Evolutionary conservation across 64 coral and sea anemone species (phyloP).

Genomic region (Actinia equina): DNA sequence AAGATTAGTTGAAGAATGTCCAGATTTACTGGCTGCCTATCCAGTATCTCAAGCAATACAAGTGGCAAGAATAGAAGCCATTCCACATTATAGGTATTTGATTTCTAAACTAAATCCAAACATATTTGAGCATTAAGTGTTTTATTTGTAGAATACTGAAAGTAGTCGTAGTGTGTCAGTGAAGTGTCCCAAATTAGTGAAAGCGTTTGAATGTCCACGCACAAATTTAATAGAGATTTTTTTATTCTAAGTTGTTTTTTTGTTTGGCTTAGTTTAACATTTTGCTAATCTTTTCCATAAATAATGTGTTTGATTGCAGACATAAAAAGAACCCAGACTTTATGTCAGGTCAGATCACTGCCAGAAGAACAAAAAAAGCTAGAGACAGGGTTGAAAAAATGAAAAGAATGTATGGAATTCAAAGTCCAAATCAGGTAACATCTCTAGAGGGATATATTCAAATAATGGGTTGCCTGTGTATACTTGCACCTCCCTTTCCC

Average conservation of each 20-base stretch:
- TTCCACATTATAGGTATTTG: constrained; percentile 61
- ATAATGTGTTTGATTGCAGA: neutral
- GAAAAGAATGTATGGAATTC: constrained; percentile 86
- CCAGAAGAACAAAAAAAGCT: constrained; percentile 68
- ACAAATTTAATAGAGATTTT: too few species aligned
- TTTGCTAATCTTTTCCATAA: too few species aligned
- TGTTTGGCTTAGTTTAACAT: too few species aligned
- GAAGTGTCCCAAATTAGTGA: too few species aligned
- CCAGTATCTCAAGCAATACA: constrained; percentile 74
- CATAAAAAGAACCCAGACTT: constrained; percentile 3
- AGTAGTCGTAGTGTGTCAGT: too few species aligned
- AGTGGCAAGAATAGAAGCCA: constrained; percentile 59
- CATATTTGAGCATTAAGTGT: too few species aligned
- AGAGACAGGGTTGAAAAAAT: constrained; percentile 89
- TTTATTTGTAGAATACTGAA: too few species aligned
- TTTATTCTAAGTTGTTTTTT: too few species aligned
- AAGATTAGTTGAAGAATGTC: constrained; percentile 59
- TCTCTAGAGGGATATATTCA: neutral
- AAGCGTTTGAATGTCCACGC: too few species aligned
- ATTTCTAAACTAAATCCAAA: too few species aligned
- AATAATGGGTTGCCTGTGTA: too few species aligned
- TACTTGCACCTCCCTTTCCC: too few species aligned
- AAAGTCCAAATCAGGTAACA: constrained; percentile 57
- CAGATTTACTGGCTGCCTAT: constrained; percentile 51
- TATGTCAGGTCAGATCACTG: neutral